Percentiles rank a stretch among this genome's conserved stretches.
Evolutionary conservation across 2,888 invertebrate genomes (phyloP).

Genomic region (Orthonevra nobilis): DNA sequence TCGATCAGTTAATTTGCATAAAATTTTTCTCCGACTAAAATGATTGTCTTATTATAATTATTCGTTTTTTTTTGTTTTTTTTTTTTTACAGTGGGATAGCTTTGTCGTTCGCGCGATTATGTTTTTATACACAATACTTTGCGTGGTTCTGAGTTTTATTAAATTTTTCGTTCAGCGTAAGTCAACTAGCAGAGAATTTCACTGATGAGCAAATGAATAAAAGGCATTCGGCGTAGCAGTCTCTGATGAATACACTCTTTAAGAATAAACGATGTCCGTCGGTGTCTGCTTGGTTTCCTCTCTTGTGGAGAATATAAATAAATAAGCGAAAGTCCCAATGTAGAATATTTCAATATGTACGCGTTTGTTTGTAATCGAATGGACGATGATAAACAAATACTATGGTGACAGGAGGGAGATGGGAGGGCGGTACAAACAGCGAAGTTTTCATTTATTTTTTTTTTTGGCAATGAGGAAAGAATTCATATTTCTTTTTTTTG

Average conservation of each 20-base stretch:
- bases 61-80: too few relatives aligned
- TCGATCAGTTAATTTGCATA: conserved; percentile 61
- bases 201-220: conserved; percentile 51
- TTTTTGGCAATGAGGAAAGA: conserved; percentile 24
- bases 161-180: conserved; percentile 46
- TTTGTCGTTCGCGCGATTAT: conserved; percentile 18
- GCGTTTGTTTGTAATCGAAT: conserved; percentile 49
- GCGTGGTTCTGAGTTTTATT: conserved; percentile 26
- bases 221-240: conserved; percentile 15
- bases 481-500: conserved; percentile 48
- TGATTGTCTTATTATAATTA: conserved; percentile 47
- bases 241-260: conserved; percentile 12
- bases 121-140: conserved; percentile 33
- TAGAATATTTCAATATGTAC: conserved; percentile 19
- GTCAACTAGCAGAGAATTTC: conserved; percentile 45
- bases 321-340: conserved; percentile 48
- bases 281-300: conserved; percentile 17
- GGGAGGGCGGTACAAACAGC: conserved; percentile 37
- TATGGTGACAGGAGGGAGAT: conserved; percentile 40
- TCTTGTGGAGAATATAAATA: conserved; percentile 59
- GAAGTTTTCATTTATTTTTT: conserved; percentile 31
- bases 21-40: conserved; percentile 43
- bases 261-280: conserved; percentile 27
- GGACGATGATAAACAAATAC: conserved; percentile 58
- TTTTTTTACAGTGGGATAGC: conserved; percentile 35